Evolutionary conservation across 2,113 vertebrate genomes (phyloP).

Genomic region (Alosa alosa): DNA sequence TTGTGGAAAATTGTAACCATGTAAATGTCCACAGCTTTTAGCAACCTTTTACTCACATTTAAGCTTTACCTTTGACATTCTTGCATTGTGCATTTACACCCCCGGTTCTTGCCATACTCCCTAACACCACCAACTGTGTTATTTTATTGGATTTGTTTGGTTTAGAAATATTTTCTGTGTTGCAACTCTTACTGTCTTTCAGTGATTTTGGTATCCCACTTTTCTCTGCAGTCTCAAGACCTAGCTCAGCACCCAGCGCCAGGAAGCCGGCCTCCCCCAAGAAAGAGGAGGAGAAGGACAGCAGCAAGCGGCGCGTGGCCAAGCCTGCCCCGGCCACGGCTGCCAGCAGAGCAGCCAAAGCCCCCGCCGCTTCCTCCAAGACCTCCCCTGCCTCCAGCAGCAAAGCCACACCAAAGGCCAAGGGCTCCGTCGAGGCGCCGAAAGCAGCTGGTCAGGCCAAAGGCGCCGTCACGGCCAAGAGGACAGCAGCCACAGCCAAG

Average conservation of each 20-base stretch:
- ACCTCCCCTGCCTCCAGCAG: conserved; percentile 35
- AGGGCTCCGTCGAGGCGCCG: conserved; percentile 51
- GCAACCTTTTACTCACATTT: too few species aligned
- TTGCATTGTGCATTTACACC: background rate
- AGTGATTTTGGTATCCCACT: conserved; percentile 21
- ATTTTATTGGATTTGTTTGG: background rate
- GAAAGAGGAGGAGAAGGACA: conserved; percentile 77
- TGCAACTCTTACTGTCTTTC: conserved; percentile 7
- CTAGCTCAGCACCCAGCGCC: conserved; percentile 63
- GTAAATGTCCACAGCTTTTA: background rate
- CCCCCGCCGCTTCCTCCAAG: conserved; percentile 58
- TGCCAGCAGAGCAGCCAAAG: conserved; percentile 67
- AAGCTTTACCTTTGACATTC: background rate
- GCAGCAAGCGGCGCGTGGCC: conserved; percentile 72
- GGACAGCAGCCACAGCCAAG: conserved; percentile 50
- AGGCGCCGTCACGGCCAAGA: conserved; percentile 54
- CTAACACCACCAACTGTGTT: background rate
- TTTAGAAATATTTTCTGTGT: background rate
- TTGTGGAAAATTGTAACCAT: background rate
- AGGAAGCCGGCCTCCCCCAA: conserved; percentile 80
- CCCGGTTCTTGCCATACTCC: background rate
- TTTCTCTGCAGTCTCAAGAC: conserved; percentile 71
- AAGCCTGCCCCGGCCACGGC: conserved; percentile 72
- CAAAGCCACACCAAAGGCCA: conserved; percentile 63
- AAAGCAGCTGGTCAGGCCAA: conserved; percentile 56